A percentile compares a stretch with the other conserved stretches of the same genome.
These are phyloP conservation scores for Redunca redunca DNA, from an alignment of 2,113 vertebrate species.

Conservation along the genomic window DNA sequence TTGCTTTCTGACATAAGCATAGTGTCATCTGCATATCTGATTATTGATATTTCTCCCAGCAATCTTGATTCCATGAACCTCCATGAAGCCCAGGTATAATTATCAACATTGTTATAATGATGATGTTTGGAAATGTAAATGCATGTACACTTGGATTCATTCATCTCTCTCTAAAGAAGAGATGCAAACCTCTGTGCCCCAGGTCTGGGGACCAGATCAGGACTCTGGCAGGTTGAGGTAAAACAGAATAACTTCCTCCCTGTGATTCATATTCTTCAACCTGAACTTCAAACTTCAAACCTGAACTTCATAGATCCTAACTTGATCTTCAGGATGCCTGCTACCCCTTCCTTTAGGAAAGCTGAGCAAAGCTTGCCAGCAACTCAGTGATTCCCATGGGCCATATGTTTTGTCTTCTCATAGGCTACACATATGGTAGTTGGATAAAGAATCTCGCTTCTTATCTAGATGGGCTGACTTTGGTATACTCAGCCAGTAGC, in stretches of 20 bases:
- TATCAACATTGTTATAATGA: not conserved
- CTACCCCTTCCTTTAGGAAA: not conserved
- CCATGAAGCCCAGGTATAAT: not conserved
- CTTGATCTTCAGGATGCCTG: not conserved
- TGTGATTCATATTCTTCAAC: not conserved
- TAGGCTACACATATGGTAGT: not conserved
- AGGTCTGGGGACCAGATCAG: not conserved
- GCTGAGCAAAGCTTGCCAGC: not conserved
- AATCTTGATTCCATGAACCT: not conserved
- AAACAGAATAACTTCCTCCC: not conserved
- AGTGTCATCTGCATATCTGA: not conserved
- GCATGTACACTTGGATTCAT: not conserved
- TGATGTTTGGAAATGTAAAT: not conserved
- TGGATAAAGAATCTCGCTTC: not conserved
- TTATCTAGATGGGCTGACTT: not conserved
- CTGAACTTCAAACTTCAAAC: not conserved
- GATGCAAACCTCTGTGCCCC: no score
- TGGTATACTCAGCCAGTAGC: not conserved
- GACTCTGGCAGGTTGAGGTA: not conserved
- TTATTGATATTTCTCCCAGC: not conserved
- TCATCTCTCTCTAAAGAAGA: not conserved
- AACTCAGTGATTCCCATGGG: not conserved
- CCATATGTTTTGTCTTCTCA: not conserved
- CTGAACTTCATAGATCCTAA: conserved; percentile 15
- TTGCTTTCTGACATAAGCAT: not conserved